Percentiles rank a stretch among this genome's conserved stretches.
These are phyloP conservation scores for Taurulus bubalis DNA, from an alignment of 2,113 vertebrate genomes.

Conservation along the genomic window DNA sequence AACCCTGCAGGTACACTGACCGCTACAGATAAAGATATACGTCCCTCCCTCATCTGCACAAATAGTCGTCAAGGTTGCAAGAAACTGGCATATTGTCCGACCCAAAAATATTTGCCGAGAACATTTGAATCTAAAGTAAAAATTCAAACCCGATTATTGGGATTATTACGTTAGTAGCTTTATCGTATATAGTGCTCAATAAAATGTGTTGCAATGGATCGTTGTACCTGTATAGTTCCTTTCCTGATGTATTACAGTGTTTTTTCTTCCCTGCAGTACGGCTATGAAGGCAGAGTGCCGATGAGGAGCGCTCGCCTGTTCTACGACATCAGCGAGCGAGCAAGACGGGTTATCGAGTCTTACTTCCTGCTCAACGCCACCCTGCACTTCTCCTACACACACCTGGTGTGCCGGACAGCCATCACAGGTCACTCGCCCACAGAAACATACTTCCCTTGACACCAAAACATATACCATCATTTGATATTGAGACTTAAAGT, in stretches of 20 bases:
- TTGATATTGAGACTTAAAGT: background rate
- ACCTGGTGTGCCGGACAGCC: conserved; percentile 95
- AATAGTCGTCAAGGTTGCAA: background rate
- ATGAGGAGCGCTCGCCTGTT: conserved; percentile 93
- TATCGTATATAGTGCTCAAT: background rate
- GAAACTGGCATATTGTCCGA: background rate
- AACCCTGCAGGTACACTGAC: conserved; percentile 88
- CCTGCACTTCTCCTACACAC: conserved; percentile 97
- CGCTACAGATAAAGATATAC: background rate
- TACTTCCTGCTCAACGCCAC: conserved; percentile 97
- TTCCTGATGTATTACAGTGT: background rate
- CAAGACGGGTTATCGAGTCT: conserved; percentile 89
- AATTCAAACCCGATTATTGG: background rate
- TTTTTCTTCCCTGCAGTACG: conserved; percentile 61
- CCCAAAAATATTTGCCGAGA: background rate
- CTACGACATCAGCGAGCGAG: conserved; percentile 95
- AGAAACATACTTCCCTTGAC: background rate
- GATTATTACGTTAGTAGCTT: background rate
- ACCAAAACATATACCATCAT: background rate
- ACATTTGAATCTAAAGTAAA: background rate
- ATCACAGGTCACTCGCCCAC: conserved; percentile 85
- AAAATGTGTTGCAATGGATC: background rate
- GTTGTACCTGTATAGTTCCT: background rate
- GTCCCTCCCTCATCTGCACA: background rate
- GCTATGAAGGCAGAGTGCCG: conserved; percentile 91